Evolutionary conservation across 2,888 invertebrate genomes (phyloP).

Genomic region (Orchestes rusci): DNA sequence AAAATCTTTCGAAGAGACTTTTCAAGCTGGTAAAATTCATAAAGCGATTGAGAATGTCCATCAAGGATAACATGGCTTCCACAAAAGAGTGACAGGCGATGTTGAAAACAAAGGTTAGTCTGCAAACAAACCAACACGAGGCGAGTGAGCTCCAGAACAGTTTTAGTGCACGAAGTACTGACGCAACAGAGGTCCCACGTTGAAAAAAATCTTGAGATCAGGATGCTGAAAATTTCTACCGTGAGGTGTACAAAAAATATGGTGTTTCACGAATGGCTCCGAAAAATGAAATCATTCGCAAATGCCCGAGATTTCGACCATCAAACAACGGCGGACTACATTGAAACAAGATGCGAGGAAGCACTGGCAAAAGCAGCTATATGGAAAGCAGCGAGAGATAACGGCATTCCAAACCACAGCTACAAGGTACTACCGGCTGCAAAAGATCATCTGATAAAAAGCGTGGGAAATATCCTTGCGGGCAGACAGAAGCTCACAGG

Average conservation of each 20-base stretch:
- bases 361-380: background rate
- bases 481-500: constrained; percentile 2
- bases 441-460: no score
- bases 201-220: background rate
- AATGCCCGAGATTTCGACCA: background rate
- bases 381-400: constrained; percentile 1
- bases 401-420: constrained; percentile 1
- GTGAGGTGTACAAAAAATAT: background rate
- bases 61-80: background rate
- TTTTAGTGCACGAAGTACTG: background rate
- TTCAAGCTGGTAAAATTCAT: background rate
- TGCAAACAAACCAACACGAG: background rate
- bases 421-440: background rate
- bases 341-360: background rate
- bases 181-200: no score
- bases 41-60: no score
- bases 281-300: background rate
- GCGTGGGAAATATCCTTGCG: background rate
- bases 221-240: background rate
- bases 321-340: background rate
- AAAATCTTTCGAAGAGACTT: background rate
- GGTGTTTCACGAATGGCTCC: constrained; percentile 1
- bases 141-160: background rate
- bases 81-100: background rate
- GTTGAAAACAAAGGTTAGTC: no score